Evolutionary conservation across 30 jellyfish, hydroid and myxozoan species (phyloP).

Genomic region (Aurelia aurita): DNA sequence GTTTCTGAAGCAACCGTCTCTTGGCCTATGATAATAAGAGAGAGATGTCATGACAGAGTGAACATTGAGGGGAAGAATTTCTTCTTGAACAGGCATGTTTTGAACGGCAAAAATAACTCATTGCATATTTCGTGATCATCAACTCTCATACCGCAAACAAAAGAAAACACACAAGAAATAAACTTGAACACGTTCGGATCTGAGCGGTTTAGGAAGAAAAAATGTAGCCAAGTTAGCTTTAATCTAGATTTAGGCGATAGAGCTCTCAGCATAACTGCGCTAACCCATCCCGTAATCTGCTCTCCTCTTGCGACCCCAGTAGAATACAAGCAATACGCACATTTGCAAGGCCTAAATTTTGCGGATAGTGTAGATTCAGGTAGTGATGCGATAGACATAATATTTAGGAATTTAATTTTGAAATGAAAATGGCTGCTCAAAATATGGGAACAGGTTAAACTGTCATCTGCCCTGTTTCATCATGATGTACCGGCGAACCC

Average conservation of each 20-base stretch:
- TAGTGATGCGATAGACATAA: background rate
- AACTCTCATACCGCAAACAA: no score
- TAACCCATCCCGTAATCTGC: background rate
- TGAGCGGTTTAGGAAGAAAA: conserved; percentile 7
- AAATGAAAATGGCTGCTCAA: no score
- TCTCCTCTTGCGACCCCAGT: conserved; percentile 8
- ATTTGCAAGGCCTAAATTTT: background rate
- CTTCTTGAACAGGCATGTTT: no score
- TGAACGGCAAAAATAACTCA: no score
- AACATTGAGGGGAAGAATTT: no score
- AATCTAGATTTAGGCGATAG: conserved; percentile 25
- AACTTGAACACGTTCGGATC: conserved; percentile 62
- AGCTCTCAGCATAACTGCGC: background rate
- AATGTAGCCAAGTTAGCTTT: conserved; percentile 27
- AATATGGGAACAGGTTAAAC: no score
- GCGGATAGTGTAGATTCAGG: conserved; percentile 3
- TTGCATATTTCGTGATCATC: no score
- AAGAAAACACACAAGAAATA: background rate
- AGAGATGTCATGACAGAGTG: no score
- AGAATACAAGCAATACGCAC: conserved; percentile 9
- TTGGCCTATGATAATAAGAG: conserved; percentile 51
- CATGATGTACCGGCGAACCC: no score
- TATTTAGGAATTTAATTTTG: no score
- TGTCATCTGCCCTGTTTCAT: no score
- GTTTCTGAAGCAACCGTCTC: conserved; percentile 58